Conservation (phyloP, 1,140 invertebrate species). For the Paraescarpia echinospica region DNA sequence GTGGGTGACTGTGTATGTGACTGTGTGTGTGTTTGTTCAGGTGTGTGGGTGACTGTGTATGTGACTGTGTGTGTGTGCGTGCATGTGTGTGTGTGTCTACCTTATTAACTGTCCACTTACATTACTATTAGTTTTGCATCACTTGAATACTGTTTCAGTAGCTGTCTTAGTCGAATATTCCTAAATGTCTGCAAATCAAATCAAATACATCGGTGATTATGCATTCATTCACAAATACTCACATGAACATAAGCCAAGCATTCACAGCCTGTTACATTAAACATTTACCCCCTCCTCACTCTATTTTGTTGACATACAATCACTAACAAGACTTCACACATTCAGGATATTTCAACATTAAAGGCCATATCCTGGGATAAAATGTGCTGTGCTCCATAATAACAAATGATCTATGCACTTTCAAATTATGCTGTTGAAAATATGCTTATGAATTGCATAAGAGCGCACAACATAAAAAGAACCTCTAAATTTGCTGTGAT, state of each 20-base stretch:
- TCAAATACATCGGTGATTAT: not conserved
- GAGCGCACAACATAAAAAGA: no score
- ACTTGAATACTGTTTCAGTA: conserved; percentile 79
- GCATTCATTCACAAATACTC: not conserved
- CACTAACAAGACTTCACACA: not conserved
- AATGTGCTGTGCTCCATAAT: no score
- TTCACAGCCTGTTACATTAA: no score
- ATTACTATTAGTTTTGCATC: conserved; percentile 84
- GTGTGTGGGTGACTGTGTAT: not conserved
- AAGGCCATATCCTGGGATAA: no score
- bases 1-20: not conserved
- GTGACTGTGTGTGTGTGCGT: not conserved
- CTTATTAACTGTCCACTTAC: conserved; percentile 63
- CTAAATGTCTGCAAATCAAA: conserved; percentile 70
- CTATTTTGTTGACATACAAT: not conserved
- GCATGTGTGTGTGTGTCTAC: no score
- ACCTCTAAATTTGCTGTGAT: no score
- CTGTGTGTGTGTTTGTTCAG: no score
- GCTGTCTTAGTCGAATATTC: conserved; percentile 81
- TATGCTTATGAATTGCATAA: no score
- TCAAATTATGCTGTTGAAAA: no score
- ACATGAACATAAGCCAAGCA: not conserved
- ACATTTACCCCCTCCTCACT: no score
- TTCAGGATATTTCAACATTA: not conserved
- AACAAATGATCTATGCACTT: no score